Conservation (phyloP, 2,797 vertebrate genomes). For the Ptychadena robeensis region DNA sequence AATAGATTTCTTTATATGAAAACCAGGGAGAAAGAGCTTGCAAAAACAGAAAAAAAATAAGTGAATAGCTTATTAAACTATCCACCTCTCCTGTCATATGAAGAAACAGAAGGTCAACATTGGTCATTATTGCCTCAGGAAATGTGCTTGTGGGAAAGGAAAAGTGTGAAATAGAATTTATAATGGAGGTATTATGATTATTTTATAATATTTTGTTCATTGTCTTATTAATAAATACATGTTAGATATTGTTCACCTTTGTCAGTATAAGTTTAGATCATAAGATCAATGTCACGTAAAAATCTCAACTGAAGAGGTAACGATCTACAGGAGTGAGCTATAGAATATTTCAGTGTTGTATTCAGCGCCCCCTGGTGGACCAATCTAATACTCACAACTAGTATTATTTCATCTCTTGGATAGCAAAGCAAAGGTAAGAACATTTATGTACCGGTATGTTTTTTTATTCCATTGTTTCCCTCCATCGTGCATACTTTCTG, state of each 20-base stretch:
- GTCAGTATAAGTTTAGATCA: no score
- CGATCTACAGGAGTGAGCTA: not conserved
- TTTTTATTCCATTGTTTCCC: no score
- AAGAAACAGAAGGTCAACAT: slow-evolving; percentile 14
- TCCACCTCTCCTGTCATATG: not conserved
- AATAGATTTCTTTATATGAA: slow-evolving; percentile 48
- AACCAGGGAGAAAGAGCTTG: not conserved
- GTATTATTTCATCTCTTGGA: not conserved
- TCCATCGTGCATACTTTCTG: no score
- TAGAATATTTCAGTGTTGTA: not conserved
- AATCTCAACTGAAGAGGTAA: no score
- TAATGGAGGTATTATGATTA: not conserved
- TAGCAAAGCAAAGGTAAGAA: no score
- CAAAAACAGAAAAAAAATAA: not conserved
- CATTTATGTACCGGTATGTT: no score
- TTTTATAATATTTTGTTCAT: not conserved
- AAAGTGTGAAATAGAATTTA: not conserved
- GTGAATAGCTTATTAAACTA: slow-evolving; percentile 8
- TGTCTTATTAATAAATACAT: not conserved
- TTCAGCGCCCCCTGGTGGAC: not conserved
- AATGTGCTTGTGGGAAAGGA: not conserved
- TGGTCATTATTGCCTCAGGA: slow-evolving; percentile 7
- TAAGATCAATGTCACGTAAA: no score
- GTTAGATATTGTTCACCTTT: not conserved
- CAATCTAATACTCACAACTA: not conserved